Base-by-base conservation (phyloP, 2,888 invertebrate genomes). In the Heteromurus nitidus region DNA sequence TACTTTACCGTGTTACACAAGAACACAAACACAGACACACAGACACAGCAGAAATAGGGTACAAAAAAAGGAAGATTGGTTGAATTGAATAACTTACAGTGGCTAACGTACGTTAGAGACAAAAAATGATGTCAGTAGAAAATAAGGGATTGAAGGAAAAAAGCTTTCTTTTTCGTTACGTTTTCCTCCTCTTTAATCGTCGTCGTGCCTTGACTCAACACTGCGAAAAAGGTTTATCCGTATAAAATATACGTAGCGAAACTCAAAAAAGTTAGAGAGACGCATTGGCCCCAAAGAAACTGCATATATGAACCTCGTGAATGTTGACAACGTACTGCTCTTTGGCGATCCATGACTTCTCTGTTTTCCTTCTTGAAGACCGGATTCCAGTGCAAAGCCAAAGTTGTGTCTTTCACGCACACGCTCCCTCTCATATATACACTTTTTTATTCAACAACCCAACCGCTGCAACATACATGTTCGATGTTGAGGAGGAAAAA, bases 261-360 rank as follows among this genome's bases (percentile, higher is more conserved):
- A 67, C 13, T 26, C 16, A 50, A 69, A 69, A 53, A 55, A 50
- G 62, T 47, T 30, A 65, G 42, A 58, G 26, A 58, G 58, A 62
- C 70, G 42, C 18, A 24, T 72, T 79, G 70, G 76, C 58, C 76
- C 76, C 58, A 16, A 68, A 47, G 50, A 76, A 58, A 44, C 58
- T 79, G 26, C 47, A 47, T 77, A 30, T 53, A 64, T 72, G 79
- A 64, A 64, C 70, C 64, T 65, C 79, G 55, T 69, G 70, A 70
- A 79, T 42, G 82, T 79, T 82, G 74, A 74, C 79, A 80, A 82
- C 82, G 70, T 74, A 82, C 82, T 82, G 80, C 79, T 82, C 79
- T 64, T 79, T 82, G 74, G 64, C 50, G 30, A 67, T 74, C 58
- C 67, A 36, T 62, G 77, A 74, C 68, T 79, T 79, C 69, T 53